Percentiles rank a stretch among this genome's conserved stretches.
phyloP scores from a whole-genome alignment of 1,140 invertebrate genomes.

The Acromyrmex charruanus region DNA sequence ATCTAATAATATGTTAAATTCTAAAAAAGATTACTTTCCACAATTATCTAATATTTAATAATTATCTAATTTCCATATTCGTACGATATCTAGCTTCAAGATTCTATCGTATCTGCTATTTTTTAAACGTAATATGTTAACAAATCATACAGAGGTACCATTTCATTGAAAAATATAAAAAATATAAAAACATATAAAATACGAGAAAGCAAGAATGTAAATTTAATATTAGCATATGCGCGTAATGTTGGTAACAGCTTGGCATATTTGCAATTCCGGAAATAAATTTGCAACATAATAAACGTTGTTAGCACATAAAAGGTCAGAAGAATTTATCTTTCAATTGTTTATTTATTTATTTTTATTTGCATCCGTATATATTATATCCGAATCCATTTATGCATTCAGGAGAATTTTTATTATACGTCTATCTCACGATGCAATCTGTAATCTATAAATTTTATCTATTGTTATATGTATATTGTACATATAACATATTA shows the following conservation, averaged over 20 bases:
- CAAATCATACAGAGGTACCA: background rate
- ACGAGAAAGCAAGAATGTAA: background rate
- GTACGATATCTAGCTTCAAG: background rate
- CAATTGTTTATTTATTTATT: background rate
- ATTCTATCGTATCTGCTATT: background rate
- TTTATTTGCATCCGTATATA: background rate
- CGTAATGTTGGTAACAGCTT: background rate
- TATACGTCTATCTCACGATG: background rate
- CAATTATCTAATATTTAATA: background rate
- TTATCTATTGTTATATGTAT: background rate
- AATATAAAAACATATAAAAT: background rate
- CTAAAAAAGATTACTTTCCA: background rate
- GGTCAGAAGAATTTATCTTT: background rate
- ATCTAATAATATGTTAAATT: no score
- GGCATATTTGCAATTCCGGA: constrained; percentile 18
- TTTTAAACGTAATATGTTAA: background rate
- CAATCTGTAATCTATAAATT: background rate
- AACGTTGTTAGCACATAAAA: constrained; percentile 8
- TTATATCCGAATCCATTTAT: background rate
- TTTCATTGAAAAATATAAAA: background rate
- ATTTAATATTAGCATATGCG: constrained; percentile 27
- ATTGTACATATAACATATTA: background rate
- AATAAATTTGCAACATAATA: constrained; percentile 48
- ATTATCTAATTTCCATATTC: background rate
- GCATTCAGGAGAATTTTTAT: background rate